Evolutionary conservation across 1,140 invertebrate genomes (phyloP).

Genomic region (Portunus trituberculatus): DNA sequence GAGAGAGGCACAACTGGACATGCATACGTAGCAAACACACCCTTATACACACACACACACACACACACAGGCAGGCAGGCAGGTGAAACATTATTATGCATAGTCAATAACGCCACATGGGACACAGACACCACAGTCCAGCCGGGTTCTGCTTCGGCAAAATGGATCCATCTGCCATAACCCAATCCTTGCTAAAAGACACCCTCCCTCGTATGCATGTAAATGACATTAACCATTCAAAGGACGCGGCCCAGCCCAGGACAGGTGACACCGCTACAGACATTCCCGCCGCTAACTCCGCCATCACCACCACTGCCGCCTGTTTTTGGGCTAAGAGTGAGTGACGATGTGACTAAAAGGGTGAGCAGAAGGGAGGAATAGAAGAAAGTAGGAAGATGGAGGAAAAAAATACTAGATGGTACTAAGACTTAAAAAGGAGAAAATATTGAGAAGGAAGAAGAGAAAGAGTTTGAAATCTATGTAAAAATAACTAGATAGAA

Average conservation of each 20-base stretch:
- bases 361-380: too few species aligned
- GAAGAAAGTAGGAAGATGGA: too few species aligned
- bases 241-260: conserved; percentile 22
- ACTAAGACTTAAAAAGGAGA: too few species aligned
- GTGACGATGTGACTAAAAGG: too few species aligned
- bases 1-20: background rate
- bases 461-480: too few species aligned
- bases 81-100: conserved; percentile 27
- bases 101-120: background rate
- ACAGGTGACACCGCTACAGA: background rate
- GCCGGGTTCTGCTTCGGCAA: background rate
- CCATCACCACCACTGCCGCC: too few species aligned
- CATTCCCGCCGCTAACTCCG: too few species aligned
- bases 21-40: background rate
- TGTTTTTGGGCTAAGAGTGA: too few species aligned
- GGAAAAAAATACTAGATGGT: too few species aligned
- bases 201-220: conserved; percentile 29
- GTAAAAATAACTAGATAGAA: too few species aligned
- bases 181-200: conserved; percentile 44
- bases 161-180: conserved; percentile 37
- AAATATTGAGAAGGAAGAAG: too few species aligned
- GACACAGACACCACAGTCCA: background rate
- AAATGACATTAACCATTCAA: conserved; percentile 56
- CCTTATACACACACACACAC: conserved; percentile 27
- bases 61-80: background rate